phyloP scores from a whole-genome alignment of 2,113 vertebrate genomes.

The Heterocephalus glaber region DNA sequence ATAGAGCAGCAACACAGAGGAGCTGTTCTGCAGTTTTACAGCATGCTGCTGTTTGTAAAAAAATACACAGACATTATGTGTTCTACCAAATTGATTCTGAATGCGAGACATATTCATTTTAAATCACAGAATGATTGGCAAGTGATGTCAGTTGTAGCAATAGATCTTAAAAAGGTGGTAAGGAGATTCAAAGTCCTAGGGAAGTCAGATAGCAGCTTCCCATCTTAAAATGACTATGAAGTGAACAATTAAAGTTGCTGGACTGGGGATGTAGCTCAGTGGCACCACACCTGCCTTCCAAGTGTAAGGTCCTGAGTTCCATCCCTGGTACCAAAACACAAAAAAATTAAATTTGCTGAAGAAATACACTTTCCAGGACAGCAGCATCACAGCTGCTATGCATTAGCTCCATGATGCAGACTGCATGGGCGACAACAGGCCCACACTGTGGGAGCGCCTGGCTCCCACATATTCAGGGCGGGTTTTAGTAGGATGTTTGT shows the following conservation, averaged over 20 bases:
- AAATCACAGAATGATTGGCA: not conserved
- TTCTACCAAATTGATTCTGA: not conserved
- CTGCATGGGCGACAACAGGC: not conserved
- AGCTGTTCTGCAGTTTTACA: not conserved
- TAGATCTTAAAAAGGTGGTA: not conserved
- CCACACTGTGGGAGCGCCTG: not conserved
- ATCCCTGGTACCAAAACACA: too few relatives aligned
- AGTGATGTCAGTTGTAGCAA: not conserved
- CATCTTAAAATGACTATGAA: conserved; percentile 6
- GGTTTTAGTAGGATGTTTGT: not conserved
- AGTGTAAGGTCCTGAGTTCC: too few relatives aligned
- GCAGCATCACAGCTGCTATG: not conserved
- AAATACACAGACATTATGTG: not conserved
- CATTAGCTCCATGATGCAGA: not conserved
- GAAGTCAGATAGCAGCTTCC: not conserved
- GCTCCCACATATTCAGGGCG: not conserved
- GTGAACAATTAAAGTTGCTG: too few relatives aligned
- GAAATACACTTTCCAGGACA: not conserved
- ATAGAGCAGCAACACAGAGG: not conserved
- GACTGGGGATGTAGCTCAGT: too few relatives aligned
- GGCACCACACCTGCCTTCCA: too few relatives aligned
- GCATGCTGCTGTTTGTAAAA: not conserved
- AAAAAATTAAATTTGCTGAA: too few relatives aligned
- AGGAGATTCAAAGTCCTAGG: not conserved
- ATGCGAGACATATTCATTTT: not conserved